Evolutionary conservation across 2,888 invertebrate genomes (phyloP), one percentile per base, ranked within the genome.

Genomic region (Limnephilus marmoratus): DNA sequence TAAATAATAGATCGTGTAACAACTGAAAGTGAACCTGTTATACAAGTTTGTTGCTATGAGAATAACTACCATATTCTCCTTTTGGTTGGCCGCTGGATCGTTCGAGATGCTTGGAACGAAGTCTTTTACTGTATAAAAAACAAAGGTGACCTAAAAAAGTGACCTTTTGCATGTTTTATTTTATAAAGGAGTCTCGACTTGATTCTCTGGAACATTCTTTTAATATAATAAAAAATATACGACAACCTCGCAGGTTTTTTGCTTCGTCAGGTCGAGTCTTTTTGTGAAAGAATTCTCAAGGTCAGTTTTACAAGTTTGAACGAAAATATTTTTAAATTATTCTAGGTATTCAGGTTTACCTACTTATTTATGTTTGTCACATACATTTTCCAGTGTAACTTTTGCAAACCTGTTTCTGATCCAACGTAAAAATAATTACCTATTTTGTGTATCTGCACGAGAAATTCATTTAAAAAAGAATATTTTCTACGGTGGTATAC

Each of bases 21-120:
- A 86, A 86, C 86, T 45, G 86, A 86, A 86, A 86, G 86, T 86
- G 49, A 86, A 86, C 86, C 86, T 86, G 86, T 86, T 86, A 41
- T 29, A 49, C 86, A 37, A 86, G 86, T 86, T 86, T 45, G 45
- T 45, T 86, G 86, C 86, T 24, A 45, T n/a, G 86, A 49, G 86
- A 45, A 86, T 15, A 49, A 49, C 37, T 45, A 24, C n/a, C n/a
- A 86, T 86, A 86, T 45, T 45, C 15, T 86, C 49, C 41, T 11
- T 45, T 86, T 86, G 11, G 82, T 82, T 24, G 7, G 68, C 9
- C 31, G 85, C n/a, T 37, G 45, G 37, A 45, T 86, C 49, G 31
- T 86, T 86, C 49, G 49, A 86, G 86, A 45, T 86, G 37, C 86
- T 86, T 49, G 49, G 49, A 49, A 86, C 24, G 34, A 15, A 37